A percentile compares a stretch with the other conserved stretches of the same genome.
These are phyloP conservation scores for Biston stratarius DNA, from an alignment of 2,888 invertebrate species.

Conservation along the genomic window DNA sequence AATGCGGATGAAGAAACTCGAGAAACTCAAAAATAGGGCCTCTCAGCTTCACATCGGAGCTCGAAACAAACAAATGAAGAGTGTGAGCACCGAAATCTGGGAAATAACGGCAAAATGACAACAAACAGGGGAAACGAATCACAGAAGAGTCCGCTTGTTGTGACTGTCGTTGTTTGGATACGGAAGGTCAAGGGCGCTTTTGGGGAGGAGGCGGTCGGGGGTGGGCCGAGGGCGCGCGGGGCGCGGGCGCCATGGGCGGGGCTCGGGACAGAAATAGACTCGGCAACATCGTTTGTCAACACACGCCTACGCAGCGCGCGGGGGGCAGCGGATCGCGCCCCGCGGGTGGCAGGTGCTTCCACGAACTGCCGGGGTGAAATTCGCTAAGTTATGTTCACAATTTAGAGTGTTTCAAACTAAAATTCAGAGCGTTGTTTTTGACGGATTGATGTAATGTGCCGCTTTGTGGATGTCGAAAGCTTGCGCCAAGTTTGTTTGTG, in stretches of 20 bases:
- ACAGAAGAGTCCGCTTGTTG: slow-evolving; percentile 67
- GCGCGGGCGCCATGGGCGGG: slow-evolving; percentile 60
- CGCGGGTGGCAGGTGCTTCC: slow-evolving; percentile 34
- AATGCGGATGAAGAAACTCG: slow-evolving; percentile 1
- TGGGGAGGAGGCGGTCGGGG: slow-evolving; percentile 54
- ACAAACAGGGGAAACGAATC: slow-evolving; percentile 59
- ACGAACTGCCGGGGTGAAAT: slow-evolving; percentile 45
- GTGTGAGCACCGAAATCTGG: slow-evolving; percentile 2
- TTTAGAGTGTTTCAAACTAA: slow-evolving; percentile 48
- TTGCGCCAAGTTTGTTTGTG: slow-evolving; percentile 20
- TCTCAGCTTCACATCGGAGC: slow-evolving; percentile 1
- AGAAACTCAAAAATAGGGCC: slow-evolving; percentile 4
- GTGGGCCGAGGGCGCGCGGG: slow-evolving; percentile 42
- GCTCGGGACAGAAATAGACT: slow-evolving; percentile 74
- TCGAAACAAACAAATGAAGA: slow-evolving; percentile 18
- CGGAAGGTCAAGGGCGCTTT: slow-evolving; percentile 80
- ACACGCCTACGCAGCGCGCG: slow-evolving; percentile 76
- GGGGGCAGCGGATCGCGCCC: slow-evolving; percentile 21
- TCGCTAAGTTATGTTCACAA: slow-evolving; percentile 53
- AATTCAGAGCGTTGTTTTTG: slow-evolving; percentile 46
- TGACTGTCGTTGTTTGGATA: slow-evolving; percentile 84
- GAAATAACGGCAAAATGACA: slow-evolving; percentile 19
- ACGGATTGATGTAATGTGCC: slow-evolving; percentile 38
- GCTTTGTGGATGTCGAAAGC: slow-evolving; percentile 32
- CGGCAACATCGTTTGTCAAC: slow-evolving; percentile 82